Evolutionary conservation across 2,888 invertebrate genomes (phyloP).

Genomic region (Drosophila borealis): DNA sequence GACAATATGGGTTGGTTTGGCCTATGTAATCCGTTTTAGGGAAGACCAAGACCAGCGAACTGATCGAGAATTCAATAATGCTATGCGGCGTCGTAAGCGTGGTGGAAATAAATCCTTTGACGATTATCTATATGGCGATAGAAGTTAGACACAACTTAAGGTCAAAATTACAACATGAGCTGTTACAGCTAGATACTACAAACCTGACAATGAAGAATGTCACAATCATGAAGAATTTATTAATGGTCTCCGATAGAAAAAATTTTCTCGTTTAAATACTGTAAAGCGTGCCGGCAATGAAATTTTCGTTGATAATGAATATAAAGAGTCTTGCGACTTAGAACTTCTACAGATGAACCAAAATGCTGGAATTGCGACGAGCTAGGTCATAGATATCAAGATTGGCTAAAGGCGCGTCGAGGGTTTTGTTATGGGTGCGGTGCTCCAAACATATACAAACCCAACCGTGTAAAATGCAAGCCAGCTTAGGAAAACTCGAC

Average conservation of each 20-base stretch:
- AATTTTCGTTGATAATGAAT: no score
- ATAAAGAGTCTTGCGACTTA: no score
- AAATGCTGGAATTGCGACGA: constrained; percentile 6
- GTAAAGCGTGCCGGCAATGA: constrained; percentile 3
- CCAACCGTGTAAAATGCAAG: neutral
- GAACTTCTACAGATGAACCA: neutral
- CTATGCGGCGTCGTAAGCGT: constrained; percentile 1
- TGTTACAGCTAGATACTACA: no score
- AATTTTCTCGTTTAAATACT: neutral
- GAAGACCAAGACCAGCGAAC: neutral
- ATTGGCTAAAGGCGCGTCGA: constrained; percentile 4
- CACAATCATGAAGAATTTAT: no score
- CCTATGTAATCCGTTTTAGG: neutral
- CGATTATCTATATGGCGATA: no score
- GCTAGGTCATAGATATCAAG: neutral
- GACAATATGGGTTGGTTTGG: no score
- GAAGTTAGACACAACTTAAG: constrained; percentile 8
- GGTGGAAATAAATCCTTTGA: neutral
- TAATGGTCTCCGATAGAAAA: no score
- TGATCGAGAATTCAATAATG: neutral
- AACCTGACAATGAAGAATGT: no score
- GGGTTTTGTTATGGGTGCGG: constrained; percentile 12
- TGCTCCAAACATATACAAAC: constrained; percentile 2
- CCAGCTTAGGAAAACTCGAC: no score
- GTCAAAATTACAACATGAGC: constrained; percentile 2